Percentiles rank a stretch among this genome's conserved stretches.
Evolutionary conservation across 2,888 invertebrate genomes (phyloP).

Genomic region (Lasioglossum calceatum): DNA sequence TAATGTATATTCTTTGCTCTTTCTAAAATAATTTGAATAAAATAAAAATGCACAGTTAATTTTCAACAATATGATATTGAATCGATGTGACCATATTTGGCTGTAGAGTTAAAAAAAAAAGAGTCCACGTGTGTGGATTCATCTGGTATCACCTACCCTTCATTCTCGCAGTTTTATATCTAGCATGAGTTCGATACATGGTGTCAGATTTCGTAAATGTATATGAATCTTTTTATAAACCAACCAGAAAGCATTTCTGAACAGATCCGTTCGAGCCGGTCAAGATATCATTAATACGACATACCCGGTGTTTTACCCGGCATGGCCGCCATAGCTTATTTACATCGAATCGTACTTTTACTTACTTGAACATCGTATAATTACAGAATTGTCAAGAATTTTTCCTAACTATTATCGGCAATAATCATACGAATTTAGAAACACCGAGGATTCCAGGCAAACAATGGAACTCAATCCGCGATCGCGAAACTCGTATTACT

Average conservation of each 20-base stretch:
- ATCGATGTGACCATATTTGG: not conserved
- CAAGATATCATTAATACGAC: not conserved
- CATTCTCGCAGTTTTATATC: not conserved
- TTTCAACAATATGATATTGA: not conserved
- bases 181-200: not conserved
- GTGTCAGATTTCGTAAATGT: not conserved
- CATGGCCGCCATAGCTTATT: too few relatives aligned
- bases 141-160: not conserved
- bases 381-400: not conserved
- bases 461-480: not conserved
- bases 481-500: not conserved
- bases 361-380: not conserved
- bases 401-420: too few relatives aligned
- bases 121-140: not conserved
- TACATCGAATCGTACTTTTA: not conserved
- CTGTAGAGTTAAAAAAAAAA: not conserved
- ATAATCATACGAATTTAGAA: not conserved
- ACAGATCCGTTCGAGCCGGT: not conserved
- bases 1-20: not conserved
- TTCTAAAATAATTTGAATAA: not conserved
- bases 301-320: not conserved
- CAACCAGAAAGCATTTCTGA: not conserved
- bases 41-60: not conserved
- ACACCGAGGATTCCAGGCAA: not conserved
- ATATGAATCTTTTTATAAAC: not conserved